Evolutionary conservation across 1,140 invertebrate genomes (phyloP).

Genomic region (Pteromalus puparum): DNA sequence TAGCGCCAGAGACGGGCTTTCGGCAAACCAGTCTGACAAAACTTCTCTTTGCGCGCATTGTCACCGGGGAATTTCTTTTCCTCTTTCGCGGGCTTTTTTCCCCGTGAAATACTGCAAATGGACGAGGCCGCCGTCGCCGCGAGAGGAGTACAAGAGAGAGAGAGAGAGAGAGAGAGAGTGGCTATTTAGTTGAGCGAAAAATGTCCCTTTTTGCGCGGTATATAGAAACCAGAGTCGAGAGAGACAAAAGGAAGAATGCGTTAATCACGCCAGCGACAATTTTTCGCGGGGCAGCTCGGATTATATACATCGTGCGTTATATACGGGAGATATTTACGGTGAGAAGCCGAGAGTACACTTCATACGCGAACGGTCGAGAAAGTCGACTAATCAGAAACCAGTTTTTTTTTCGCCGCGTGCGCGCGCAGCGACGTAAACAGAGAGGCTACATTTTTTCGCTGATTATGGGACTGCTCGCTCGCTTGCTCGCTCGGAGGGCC

Average conservation of each 20-base stretch:
- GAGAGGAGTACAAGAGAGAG: conserved; percentile 13
- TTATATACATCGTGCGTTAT: background rate
- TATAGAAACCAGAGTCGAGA: background rate
- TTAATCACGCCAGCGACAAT: conserved; percentile 5
- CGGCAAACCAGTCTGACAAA: conserved; percentile 37
- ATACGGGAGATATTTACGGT: too few relatives aligned
- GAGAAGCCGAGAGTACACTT: conserved; percentile 34
- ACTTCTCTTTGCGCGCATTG: conserved; percentile 34
- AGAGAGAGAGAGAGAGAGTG: conserved; percentile 15
- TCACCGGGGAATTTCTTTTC: background rate
- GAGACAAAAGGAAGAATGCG: background rate
- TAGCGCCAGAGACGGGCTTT: conserved; percentile 37
- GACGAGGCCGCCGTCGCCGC: background rate
- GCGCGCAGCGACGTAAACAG: conserved; percentile 44
- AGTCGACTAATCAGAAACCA: conserved; percentile 55
- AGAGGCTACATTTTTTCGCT: conserved; percentile 52
- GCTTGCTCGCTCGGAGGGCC: conserved; percentile 13
- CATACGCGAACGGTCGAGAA: conserved; percentile 45
- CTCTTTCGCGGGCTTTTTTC: conserved; percentile 17
- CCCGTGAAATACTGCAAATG: conserved; percentile 36
- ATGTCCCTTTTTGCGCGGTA: background rate
- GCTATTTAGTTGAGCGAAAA: conserved; percentile 22
- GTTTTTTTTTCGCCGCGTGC: conserved; percentile 44
- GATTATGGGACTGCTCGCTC: conserved; percentile 47
- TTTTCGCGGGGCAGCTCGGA: conserved; percentile 1